Evolutionary conservation across 2,113 vertebrate species (phyloP).

Genomic region (Sinosuthora webbiana): DNA sequence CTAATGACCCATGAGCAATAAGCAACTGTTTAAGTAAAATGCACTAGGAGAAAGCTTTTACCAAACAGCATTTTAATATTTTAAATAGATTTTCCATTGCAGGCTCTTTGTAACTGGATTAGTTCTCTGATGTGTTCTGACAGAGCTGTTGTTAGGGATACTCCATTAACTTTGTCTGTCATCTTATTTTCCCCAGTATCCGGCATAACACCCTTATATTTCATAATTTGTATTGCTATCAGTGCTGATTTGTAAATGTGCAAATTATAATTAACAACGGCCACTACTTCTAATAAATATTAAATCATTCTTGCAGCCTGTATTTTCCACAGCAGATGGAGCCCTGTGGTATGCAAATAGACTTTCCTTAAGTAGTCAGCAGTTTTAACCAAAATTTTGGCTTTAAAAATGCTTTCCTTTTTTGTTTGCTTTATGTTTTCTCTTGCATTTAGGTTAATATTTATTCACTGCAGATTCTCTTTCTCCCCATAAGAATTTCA

Average conservation of each 20-base stretch:
- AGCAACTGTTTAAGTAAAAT: slow-evolving; percentile 97
- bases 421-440: slow-evolving; percentile 79
- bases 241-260: slow-evolving; percentile 99
- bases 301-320: slow-evolving; percentile 95
- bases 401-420: slow-evolving; percentile 74
- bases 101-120: slow-evolving; percentile 92
- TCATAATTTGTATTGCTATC: slow-evolving; percentile 99
- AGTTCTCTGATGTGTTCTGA: slow-evolving; percentile 96
- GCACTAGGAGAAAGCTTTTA: slow-evolving; percentile 92
- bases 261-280: slow-evolving; percentile 98
- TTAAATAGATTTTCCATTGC: slow-evolving; percentile 94
- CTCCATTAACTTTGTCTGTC: slow-evolving; percentile 98
- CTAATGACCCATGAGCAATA: slow-evolving; percentile 98
- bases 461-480: slow-evolving; percentile 85
- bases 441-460: slow-evolving; percentile 83
- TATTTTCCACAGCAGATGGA: slow-evolving; percentile 92
- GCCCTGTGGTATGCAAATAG: slow-evolving; percentile 92
- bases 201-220: slow-evolving; percentile 94
- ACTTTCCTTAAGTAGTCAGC: slow-evolving; percentile 85
- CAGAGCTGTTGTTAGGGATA: slow-evolving; percentile 95
- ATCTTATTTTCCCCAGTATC: slow-evolving; percentile 92
- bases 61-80: slow-evolving; percentile 99
- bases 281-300: slow-evolving; percentile 98
- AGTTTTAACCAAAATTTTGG: slow-evolving; percentile 82
- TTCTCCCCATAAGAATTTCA: slow-evolving; percentile 83